phyloP scores from a whole-genome alignment of 2,113 vertebrate genomes.

The Petrocephalus zakoni region DNA sequence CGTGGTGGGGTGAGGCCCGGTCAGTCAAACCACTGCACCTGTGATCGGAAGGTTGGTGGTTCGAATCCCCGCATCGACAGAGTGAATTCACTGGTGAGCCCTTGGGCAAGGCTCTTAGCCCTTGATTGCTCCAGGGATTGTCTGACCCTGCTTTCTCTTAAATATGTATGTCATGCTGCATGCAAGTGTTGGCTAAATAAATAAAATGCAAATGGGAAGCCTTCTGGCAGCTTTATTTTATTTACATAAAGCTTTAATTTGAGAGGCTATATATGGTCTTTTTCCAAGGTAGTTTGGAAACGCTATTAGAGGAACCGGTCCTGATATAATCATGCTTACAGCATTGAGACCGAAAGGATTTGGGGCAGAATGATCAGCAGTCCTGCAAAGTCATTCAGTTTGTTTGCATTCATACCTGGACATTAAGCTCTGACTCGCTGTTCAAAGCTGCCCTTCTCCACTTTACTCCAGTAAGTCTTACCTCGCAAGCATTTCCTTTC shows the following conservation, averaged over 20 bases:
- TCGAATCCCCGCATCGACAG: not conserved
- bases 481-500: slow-evolving; percentile 6
- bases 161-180: not conserved
- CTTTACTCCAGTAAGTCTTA: not conserved
- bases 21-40: not conserved
- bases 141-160: not conserved
- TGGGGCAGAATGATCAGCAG: not conserved
- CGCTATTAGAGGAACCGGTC: not conserved
- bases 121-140: not conserved
- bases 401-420: not conserved
- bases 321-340: not conserved
- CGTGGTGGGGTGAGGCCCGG: not conserved
- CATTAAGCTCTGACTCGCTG: not conserved
- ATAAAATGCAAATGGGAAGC: not conserved
- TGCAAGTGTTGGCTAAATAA: not conserved
- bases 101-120: not conserved
- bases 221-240: not conserved
- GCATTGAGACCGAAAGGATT: not conserved
- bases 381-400: not conserved
- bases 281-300: not conserved
- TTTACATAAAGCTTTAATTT: not conserved
- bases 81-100: not conserved
- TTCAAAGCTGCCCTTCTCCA: not conserved
- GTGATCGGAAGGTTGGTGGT: not conserved
- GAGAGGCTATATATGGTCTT: not conserved